These are phyloP conservation scores for Drosophila ananassae DNA, from an alignment of 1,140 invertebrate genomes.

Conservation along the genomic window DNA sequence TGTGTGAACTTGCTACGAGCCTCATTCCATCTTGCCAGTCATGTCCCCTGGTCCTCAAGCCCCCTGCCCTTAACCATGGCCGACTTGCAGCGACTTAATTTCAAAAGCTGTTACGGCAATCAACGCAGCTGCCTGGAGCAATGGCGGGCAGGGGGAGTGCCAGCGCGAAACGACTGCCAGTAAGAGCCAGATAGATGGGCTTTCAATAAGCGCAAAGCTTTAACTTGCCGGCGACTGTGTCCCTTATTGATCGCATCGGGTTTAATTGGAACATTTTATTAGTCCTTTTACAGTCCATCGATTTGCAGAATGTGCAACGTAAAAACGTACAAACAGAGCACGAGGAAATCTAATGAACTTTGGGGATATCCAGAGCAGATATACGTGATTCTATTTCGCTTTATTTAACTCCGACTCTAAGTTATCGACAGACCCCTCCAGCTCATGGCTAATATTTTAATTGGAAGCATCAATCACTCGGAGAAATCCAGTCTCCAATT, in stretches of 20 bases:
- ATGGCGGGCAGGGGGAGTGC: background rate
- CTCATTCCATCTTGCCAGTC: slow-evolving; percentile 36
- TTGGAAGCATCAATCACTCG: background rate
- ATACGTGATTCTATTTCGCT: background rate
- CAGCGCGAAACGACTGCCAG: background rate
- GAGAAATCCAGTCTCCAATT: background rate
- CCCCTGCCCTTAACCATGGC: slow-evolving; percentile 7
- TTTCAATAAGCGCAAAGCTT: slow-evolving; percentile 53
- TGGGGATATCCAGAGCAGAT: background rate
- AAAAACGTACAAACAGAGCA: background rate
- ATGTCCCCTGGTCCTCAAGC: slow-evolving; percentile 27
- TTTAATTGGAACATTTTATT: slow-evolving; percentile 50
- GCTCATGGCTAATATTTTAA: background rate
- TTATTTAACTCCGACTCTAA: background rate
- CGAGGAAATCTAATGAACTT: slow-evolving; percentile 2
- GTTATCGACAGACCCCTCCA: background rate
- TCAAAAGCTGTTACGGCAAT: slow-evolving; percentile 79
- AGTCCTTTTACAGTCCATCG: slow-evolving; percentile 40
- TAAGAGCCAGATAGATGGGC: slow-evolving; percentile 50
- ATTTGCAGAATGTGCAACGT: background rate
- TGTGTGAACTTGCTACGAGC: slow-evolving; percentile 15
- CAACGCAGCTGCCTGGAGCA: slow-evolving; percentile 63
- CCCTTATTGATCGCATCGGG: slow-evolving; percentile 42
- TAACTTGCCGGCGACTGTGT: slow-evolving; percentile 32
- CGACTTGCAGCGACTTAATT: slow-evolving; percentile 73